Evolutionary conservation across 2,888 invertebrate species (phyloP).

Genomic region (Oscheius sp.): DNA sequence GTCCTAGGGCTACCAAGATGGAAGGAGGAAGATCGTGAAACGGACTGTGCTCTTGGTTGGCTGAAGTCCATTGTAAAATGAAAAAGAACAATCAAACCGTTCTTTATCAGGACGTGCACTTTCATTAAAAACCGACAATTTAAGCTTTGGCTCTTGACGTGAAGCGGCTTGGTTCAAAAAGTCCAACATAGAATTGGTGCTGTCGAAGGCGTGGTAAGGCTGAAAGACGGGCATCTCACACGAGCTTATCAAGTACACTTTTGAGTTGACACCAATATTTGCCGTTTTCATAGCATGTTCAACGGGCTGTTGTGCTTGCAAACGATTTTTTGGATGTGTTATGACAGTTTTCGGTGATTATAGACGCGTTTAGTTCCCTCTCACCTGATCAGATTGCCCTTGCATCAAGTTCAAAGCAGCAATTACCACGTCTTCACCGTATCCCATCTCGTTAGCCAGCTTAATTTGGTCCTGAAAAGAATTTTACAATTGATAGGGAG

Average conservation of each 20-base stretch:
- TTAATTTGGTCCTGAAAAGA: slow-evolving; percentile 35
- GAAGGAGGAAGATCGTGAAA: slow-evolving; percentile 36
- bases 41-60: slow-evolving; percentile 23
- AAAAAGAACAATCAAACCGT: neutral
- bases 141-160: slow-evolving; percentile 22
- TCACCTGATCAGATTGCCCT: slow-evolving; percentile 26
- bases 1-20: slow-evolving; percentile 38
- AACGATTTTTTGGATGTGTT: too few species aligned
- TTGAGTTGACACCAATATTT: neutral
- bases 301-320: neutral
- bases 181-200: slow-evolving; percentile 53
- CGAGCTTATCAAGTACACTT: slow-evolving; percentile 10
- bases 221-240: slow-evolving; percentile 5
- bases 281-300: neutral
- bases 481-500: neutral
- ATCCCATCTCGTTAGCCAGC: slow-evolving; percentile 37
- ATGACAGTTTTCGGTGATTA: neutral
- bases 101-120: slow-evolving; percentile 13
- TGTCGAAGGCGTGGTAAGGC: slow-evolving; percentile 44
- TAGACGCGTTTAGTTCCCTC: neutral
- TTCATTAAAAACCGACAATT: slow-evolving; percentile 23
- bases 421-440: slow-evolving; percentile 20
- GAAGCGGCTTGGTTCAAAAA: slow-evolving; percentile 43
- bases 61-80: neutral
- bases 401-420: slow-evolving; percentile 30